Conservation (phyloP, 2,797 vertebrate genomes). For the Oryzias dopingdopingensis region DNA sequence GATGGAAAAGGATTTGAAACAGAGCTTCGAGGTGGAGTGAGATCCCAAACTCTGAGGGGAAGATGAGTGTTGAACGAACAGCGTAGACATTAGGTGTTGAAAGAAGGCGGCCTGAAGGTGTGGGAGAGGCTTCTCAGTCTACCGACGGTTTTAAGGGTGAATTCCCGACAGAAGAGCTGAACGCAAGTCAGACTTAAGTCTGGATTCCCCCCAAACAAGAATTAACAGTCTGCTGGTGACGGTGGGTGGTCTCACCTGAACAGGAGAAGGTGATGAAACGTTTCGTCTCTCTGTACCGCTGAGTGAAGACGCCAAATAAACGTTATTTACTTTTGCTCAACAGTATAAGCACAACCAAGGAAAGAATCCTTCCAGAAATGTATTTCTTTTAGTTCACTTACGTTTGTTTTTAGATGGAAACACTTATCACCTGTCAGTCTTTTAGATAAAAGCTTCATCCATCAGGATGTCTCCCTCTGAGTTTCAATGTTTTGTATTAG, state of each 20-base stretch:
- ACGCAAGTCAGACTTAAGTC: conserved; percentile 61
- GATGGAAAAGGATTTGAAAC: conserved; percentile 20
- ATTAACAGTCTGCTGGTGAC: conserved; percentile 23
- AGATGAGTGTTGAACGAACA: conserved; percentile 34
- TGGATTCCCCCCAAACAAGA: conserved; percentile 34
- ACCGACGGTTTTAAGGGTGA: conserved; percentile 33
- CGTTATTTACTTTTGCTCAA: too few relatives aligned
- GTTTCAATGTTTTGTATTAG: conserved; percentile 28
- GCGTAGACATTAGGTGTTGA: conserved; percentile 12
- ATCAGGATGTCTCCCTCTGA: conserved; percentile 25
- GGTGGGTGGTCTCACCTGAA: conserved; percentile 44
- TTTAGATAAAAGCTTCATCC: conserved; percentile 29
- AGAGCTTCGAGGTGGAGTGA: conserved; percentile 34
- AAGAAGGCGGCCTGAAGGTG: conserved; percentile 12
- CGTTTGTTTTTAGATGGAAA: conserved; percentile 12
- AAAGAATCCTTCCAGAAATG: too few relatives aligned
- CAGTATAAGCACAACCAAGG: too few relatives aligned
- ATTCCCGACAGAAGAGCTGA: conserved; percentile 43
- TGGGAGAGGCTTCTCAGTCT: conserved; percentile 16
- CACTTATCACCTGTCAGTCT: conserved; percentile 1
- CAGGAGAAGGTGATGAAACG: conserved; percentile 10
- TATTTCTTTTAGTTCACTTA: not conserved
- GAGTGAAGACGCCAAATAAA: not conserved
- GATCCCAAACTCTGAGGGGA: conserved; percentile 30
- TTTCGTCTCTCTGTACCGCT: conserved; percentile 14